These are phyloP conservation scores for Sarcophaga bullata DNA, from an alignment of 1,140 invertebrate genomes.

Conservation along the genomic window DNA sequence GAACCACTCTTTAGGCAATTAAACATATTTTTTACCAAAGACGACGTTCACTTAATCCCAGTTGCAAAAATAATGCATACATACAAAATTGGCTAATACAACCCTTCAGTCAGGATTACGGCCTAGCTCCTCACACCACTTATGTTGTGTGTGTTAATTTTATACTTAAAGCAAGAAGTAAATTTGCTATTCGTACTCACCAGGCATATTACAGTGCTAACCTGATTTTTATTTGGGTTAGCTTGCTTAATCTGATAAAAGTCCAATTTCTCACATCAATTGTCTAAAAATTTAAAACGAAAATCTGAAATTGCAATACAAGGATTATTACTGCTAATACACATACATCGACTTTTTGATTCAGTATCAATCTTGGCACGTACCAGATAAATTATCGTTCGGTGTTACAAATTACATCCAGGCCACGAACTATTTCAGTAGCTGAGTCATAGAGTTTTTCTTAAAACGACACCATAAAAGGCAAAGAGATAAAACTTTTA, in stretches of 20 bases:
- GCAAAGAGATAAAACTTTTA: slow-evolving; percentile 29
- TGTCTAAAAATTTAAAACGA: slow-evolving; percentile 35
- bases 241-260: background rate
- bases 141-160: background rate
- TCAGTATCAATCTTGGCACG: slow-evolving; percentile 16
- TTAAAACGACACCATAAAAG: background rate
- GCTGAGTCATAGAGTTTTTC: slow-evolving; percentile 22
- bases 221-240: background rate
- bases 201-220: background rate
- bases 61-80: background rate
- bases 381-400: slow-evolving; percentile 25
- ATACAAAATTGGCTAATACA: too few species aligned
- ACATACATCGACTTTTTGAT: slow-evolving; percentile 34
- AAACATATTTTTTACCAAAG: too few species aligned
- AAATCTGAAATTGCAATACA: background rate
- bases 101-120: too few species aligned
- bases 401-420: background rate
- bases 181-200: background rate
- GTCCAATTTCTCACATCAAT: slow-evolving; percentile 34
- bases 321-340: background rate
- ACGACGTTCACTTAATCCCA: slow-evolving; percentile 2
- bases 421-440: slow-evolving; percentile 11
- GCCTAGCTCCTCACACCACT: too few species aligned
- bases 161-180: background rate
- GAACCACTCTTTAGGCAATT: background rate